Evolutionary conservation across 2,888 invertebrate genomes (phyloP).

Genomic region (Scaptomyza flava): DNA sequence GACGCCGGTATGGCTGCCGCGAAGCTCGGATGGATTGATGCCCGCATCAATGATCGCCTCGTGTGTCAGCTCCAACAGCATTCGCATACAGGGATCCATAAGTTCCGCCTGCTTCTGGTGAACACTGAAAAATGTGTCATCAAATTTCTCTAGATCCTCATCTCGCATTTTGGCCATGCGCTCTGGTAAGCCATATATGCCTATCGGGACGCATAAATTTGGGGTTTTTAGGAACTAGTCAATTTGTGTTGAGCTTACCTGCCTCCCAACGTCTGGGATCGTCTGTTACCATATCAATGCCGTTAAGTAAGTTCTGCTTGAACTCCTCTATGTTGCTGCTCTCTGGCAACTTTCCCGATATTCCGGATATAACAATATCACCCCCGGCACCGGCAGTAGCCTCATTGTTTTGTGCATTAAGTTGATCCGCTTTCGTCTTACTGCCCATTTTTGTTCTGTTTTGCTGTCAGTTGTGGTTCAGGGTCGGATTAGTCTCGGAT

Average conservation of each 20-base stretch:
- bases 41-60: conserved; percentile 96
- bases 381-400: conserved; percentile 81
- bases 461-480: conserved; percentile 30
- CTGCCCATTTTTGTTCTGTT: conserved; percentile 51
- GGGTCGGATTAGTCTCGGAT: conserved; percentile 19
- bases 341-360: conserved; percentile 96
- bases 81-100: conserved; percentile 96
- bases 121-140: conserved; percentile 95
- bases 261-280: conserved; percentile 95
- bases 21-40: conserved; percentile 91
- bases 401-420: conserved; percentile 21
- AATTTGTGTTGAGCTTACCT: conserved; percentile 83
- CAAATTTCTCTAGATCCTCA: conserved; percentile 89
- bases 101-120: conserved; percentile 95
- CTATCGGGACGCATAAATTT: conserved; percentile 76
- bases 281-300: conserved; percentile 96
- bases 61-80: conserved; percentile 95
- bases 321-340: conserved; percentile 96
- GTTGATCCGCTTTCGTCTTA: conserved; percentile 45
- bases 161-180: conserved; percentile 93
- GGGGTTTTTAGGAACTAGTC: not conserved
- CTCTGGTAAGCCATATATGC: conserved; percentile 91
- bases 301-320: conserved; percentile 94
- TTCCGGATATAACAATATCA: conserved; percentile 92
- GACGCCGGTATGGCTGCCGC: conserved; percentile 96